Conservation (phyloP, 2,888 invertebrate species). For the Epistrophella euchroma region DNA sequence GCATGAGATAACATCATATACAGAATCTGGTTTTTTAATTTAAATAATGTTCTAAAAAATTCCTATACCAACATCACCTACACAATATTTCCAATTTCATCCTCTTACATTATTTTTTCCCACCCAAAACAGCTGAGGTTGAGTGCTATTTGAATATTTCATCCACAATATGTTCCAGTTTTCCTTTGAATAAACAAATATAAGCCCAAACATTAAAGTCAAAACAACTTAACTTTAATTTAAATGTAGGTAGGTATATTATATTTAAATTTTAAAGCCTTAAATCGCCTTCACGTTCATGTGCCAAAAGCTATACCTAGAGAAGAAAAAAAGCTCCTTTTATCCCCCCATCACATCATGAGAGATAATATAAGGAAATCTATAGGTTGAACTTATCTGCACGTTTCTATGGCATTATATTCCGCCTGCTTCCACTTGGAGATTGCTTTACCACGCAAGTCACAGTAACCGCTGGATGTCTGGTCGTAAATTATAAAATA, state of each 20-base stretch:
- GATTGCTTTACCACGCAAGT: constrained; percentile 68
- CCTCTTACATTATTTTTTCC: background rate
- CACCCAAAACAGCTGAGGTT: constrained; percentile 80
- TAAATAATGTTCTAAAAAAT: background rate
- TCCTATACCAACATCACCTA: background rate
- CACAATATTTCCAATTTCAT: background rate
- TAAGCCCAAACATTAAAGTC: constrained; percentile 57
- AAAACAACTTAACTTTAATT: constrained; percentile 51
- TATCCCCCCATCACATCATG: background rate
- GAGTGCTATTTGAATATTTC: constrained; percentile 77
- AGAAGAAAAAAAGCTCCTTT: constrained; percentile 40
- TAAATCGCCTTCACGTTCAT: constrained; percentile 47
- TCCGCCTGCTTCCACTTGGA: constrained; percentile 68
- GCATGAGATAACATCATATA: no score
- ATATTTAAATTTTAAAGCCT: constrained; percentile 73
- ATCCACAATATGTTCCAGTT: constrained; percentile 33
- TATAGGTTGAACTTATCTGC: constrained; percentile 24
- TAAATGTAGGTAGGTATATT: constrained; percentile 45
- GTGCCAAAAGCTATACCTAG: background rate
- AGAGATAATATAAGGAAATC: constrained; percentile 24
- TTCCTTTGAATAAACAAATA: constrained; percentile 10
- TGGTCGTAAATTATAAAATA: constrained; percentile 71
- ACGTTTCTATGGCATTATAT: constrained; percentile 58
- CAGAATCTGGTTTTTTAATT: background rate
- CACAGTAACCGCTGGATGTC: constrained; percentile 66